Base-by-base conservation (phyloP, 2,888 invertebrate genomes). In the Germaria angustata region DNA sequence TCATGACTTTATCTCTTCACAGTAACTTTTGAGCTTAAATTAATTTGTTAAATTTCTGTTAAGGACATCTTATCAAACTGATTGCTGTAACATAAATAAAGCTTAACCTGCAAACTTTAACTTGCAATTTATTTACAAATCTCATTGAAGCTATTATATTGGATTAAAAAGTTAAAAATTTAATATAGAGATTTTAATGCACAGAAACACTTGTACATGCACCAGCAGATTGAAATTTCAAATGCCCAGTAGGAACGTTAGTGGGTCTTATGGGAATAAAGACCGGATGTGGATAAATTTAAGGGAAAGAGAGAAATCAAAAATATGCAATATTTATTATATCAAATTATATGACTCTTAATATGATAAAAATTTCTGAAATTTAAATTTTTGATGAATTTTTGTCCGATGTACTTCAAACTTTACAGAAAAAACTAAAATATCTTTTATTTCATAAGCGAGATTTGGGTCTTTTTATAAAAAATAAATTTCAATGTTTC, bases 121-220 rank as follows among this genome's bases (percentile, higher is more conserved):
- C 15, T 22, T 34, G 7, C 13, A 11, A 51, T 36, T 51, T 39
- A 51, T 49, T 61, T 39, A 17, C 5, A 51, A 51, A 61, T 39
- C 39, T 72, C n/a, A 51, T 61, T 61, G 28, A 28, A 61, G 17
- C 28, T 28, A 1, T n/a, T 32, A 20, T 32, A 51, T 61, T n/a
- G 41, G 39, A 72, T 72, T 61, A 39, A 61, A 41, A 61, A 72
- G 39, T 51, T 61, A 61, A 49, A 28, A 0, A 15, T 15, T 34
- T 55, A 9, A n/a, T 22, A n/a, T n/a, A 3, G 39, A 8, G 44
- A 46, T 46, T 8, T 8, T 22, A 24, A 59, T 32, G 55, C 20
- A 46, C 22, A 49, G 2, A 65, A 32, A 20, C 11, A n/a, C 34
- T 24, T 17, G 8, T 11, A 41, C 28, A 17, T n/a, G 36, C 22